phyloP scores from a whole-genome alignment of 2,113 vertebrate genomes.

The Trogon surrucura region DNA sequence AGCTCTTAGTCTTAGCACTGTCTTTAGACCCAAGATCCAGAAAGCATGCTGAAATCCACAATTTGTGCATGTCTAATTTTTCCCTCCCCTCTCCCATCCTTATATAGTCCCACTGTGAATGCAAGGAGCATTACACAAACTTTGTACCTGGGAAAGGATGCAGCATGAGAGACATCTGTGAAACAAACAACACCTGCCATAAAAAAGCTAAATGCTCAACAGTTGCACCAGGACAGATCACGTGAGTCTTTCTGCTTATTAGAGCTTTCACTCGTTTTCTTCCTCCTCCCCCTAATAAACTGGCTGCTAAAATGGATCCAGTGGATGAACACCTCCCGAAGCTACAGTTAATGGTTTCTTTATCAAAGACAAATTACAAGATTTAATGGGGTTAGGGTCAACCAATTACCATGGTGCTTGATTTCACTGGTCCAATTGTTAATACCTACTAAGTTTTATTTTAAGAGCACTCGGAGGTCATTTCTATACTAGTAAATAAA shows the following conservation, averaged over 20 bases:
- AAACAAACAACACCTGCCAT: constrained; percentile 82
- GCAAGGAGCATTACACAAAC: constrained; percentile 81
- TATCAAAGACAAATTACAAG: background rate
- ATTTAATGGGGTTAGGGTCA: background rate
- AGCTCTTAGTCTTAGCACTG: background rate
- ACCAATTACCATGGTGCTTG: background rate
- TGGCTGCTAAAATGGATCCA: background rate
- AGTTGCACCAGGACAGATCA: constrained; percentile 71
- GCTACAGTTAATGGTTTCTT: background rate
- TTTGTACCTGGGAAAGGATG: constrained; percentile 78
- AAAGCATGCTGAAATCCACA: background rate
- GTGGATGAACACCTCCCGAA: background rate
- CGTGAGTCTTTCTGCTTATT: constrained; percentile 75
- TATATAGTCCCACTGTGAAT: constrained; percentile 90
- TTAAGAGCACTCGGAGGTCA: background rate
- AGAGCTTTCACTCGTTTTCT: background rate
- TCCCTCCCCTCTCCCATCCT: background rate
- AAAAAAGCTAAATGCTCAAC: constrained; percentile 84
- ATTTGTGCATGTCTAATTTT: background rate
- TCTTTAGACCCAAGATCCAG: background rate
- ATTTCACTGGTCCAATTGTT: background rate
- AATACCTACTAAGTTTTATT: background rate
- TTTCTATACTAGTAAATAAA: background rate
- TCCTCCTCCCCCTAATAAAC: background rate
- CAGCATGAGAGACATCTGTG: constrained; percentile 79